These are phyloP conservation scores for Synanthedon tipuliformis DNA, from an alignment of 2,888 invertebrate species.

Conservation along the genomic window DNA sequence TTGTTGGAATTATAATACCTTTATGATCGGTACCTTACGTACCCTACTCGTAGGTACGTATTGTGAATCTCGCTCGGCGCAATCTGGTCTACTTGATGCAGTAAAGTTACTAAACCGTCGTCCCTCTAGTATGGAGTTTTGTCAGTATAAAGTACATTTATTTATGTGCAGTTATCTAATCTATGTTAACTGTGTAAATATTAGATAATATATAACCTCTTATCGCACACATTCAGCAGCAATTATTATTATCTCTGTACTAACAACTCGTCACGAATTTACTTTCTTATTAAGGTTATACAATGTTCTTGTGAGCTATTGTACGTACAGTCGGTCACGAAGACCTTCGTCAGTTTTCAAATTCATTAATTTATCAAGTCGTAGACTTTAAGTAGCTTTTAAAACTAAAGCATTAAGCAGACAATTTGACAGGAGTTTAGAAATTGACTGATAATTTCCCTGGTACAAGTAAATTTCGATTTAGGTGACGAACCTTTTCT, in stretches of 20 bases:
- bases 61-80: conserved; percentile 6
- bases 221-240: conserved; percentile 58
- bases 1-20: no score
- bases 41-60: neutral
- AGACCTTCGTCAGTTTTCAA: no score
- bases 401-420: no score
- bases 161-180: conserved; percentile 42
- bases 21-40: no score
- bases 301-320: no score
- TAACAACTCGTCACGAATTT: conserved; percentile 39
- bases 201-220: conserved; percentile 50
- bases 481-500: no score
- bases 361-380: no score
- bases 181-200: conserved; percentile 48
- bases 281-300: conserved; percentile 26
- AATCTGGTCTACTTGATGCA: neutral
- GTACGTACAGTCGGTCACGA: no score
- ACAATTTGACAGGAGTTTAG: no score
- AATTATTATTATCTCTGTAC: conserved; percentile 61
- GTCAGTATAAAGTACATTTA: neutral
- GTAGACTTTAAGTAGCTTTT: no score
- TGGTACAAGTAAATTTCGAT: no score
- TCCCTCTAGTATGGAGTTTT: neutral
- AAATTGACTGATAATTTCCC: no score
- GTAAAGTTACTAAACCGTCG: neutral